phyloP scores from a whole-genome alignment of 2,797 vertebrate genomes.

The Urocyon cinereoargenteus region DNA sequence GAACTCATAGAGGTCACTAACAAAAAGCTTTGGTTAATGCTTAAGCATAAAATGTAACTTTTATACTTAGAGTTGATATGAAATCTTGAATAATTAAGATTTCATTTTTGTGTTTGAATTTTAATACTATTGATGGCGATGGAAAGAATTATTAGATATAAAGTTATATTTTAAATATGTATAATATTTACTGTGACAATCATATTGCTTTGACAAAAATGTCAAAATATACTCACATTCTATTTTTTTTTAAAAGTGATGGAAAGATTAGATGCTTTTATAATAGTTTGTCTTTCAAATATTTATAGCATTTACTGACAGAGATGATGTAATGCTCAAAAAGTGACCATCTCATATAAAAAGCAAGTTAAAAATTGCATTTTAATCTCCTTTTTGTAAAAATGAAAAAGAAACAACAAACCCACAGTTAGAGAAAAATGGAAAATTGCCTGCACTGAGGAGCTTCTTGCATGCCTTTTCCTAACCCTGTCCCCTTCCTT shows the following conservation, averaged over 20 bases:
- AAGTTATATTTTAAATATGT: background rate
- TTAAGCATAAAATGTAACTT: background rate
- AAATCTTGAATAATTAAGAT: background rate
- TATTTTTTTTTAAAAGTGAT: background rate
- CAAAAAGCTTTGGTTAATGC: background rate
- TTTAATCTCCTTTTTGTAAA: constrained; percentile 16
- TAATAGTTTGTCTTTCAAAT: background rate
- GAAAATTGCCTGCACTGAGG: background rate
- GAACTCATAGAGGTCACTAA: background rate
- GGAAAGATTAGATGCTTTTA: background rate
- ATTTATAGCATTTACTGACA: background rate
- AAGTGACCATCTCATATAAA: background rate
- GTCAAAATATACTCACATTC: background rate
- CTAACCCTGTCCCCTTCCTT: background rate
- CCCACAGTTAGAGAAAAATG: background rate
- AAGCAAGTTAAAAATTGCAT: background rate
- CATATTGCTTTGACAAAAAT: constrained; percentile 19
- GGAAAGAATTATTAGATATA: background rate
- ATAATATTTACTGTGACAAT: background rate
- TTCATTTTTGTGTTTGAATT: constrained; percentile 36
- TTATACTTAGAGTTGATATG: background rate
- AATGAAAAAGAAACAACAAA: background rate
- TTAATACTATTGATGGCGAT: background rate
- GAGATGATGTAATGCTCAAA: background rate
- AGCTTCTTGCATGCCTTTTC: background rate